Base-by-base conservation (phyloP, 2,888 invertebrate species). In the Argyresthia albistria region DNA sequence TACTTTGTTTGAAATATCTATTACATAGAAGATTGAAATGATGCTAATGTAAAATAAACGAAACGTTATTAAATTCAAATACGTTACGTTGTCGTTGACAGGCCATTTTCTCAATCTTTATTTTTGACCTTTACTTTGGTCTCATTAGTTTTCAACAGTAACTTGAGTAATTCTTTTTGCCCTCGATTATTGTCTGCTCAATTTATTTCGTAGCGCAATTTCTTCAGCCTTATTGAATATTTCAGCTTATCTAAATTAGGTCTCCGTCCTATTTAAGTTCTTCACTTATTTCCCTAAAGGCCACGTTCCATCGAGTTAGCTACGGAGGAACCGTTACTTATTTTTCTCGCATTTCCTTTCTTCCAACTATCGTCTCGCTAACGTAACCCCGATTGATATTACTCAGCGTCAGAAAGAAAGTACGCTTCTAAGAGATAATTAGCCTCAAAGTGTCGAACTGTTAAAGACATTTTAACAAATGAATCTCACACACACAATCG, bases 111-210 rank as follows among this genome's bases (percentile, higher is more conserved):
- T 61, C 63, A n/a, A n/a, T n/a, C n/a, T n/a, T n/a, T n/a, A n/a
- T n/a, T 58, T 10, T 16, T 67, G 67, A 60, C 63, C 68, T 71
- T 74, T 74, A 74, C 68, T 71, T 74, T 74, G 74, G 73, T 71
- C 68, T 63, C 63, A 62, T 63, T 69, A 60, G 14, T 35, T 12
- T n/a, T n/a, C n/a, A n/a, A n/a, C n/a, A n/a, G n/a, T n/a, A n/a
- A n/a, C n/a, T n/a, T n/a, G n/a, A n/a, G n/a, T n/a, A n/a, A 15
- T 8, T 25, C 25, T 6, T 25, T 25, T 25, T 25, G 25, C 25
- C 25, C 25, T 25, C 25, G 25, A 25, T 25, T 6, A 25, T 25
- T 25, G 25, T 25, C 25, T 25, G 25, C 25, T 25, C 25, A 25
- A 25, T 25, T 25, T 25, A 2, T 4, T 25, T 25, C 25, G 6